A percentile compares a stretch with the other conserved stretches of the same genome.
Conservation (phyloP, 1,140 invertebrate genomes). For the Drosophila bocqueti region DNA sequence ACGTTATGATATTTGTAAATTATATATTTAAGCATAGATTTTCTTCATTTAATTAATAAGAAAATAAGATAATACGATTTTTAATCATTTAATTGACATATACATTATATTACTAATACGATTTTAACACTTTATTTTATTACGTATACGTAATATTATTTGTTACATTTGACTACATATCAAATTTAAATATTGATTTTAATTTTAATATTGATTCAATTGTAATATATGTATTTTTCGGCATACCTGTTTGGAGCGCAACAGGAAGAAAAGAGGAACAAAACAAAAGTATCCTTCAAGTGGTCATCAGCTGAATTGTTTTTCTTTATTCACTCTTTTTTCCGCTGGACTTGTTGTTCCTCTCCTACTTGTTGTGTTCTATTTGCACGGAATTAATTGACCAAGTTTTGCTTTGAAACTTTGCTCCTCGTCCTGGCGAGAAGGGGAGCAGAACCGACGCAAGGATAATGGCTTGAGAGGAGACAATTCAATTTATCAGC, state of each 20-base stretch:
- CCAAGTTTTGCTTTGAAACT: slow-evolving; percentile 62
- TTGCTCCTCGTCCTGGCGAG: slow-evolving; percentile 6
- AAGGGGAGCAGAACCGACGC: background rate
- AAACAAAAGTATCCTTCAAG: slow-evolving; percentile 52
- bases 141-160: background rate
- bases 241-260: slow-evolving; percentile 15
- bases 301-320: slow-evolving; percentile 44
- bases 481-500: slow-evolving; percentile 42
- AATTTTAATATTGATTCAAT: background rate
- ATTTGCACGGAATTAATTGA: slow-evolving; percentile 66
- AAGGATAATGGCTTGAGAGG: slow-evolving; percentile 25
- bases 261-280: slow-evolving; percentile 42
- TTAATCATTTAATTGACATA: too few relatives aligned
- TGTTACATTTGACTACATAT: background rate
- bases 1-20: background rate
- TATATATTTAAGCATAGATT: too few relatives aligned
- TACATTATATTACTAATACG: too few relatives aligned
- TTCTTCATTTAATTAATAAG: too few relatives aligned
- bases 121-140: background rate
- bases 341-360: slow-evolving; percentile 18
- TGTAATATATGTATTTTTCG: background rate
- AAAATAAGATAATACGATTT: too few relatives aligned
- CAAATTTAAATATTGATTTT: background rate
- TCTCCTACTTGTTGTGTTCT: slow-evolving; percentile 20
- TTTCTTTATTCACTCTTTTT: slow-evolving; percentile 31